Conservation (phyloP, 2,113 vertebrate species). For the Loxodonta africana region DNA sequence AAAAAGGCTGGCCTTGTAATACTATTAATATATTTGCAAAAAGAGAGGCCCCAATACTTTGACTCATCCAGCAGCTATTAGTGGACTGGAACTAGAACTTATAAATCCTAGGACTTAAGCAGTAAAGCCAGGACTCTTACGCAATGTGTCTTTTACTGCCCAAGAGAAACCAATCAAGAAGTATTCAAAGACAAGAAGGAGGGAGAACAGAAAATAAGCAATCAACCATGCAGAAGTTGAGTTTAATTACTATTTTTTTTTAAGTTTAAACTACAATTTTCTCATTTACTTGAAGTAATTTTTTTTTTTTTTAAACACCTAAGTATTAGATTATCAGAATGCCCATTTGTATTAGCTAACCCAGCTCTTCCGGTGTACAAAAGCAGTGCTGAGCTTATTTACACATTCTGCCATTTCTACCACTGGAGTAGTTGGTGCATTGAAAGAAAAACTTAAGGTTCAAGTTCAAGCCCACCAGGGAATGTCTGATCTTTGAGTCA, state of each 20-base stretch:
- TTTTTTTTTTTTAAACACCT: not conserved
- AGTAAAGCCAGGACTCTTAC: not conserved
- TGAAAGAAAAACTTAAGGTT: not conserved
- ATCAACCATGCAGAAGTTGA: not conserved
- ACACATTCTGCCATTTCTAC: not conserved
- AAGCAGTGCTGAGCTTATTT: not conserved
- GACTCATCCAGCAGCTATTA: not conserved
- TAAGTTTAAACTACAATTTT: not conserved
- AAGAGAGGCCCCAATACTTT: not conserved
- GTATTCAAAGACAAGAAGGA: not conserved
- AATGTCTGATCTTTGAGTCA: not conserved
- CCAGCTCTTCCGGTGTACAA: not conserved
- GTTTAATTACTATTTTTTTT: not conserved
- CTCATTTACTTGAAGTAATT: not conserved
- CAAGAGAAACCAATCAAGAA: not conserved
- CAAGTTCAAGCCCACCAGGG: not conserved
- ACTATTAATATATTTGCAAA: not conserved
- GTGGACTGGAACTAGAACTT: not conserved
- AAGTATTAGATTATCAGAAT: not conserved
- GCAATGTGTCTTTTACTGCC: not conserved
- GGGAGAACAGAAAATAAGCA: not conserved
- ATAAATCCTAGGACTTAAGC: not conserved
- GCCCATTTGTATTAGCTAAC: not conserved
- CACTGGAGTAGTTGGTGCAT: not conserved
- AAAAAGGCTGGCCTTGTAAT: not conserved